Evolutionary conservation across 2,888 invertebrate species (phyloP), one percentile per base, ranked within the genome.

Genomic region (Helleia helle): DNA sequence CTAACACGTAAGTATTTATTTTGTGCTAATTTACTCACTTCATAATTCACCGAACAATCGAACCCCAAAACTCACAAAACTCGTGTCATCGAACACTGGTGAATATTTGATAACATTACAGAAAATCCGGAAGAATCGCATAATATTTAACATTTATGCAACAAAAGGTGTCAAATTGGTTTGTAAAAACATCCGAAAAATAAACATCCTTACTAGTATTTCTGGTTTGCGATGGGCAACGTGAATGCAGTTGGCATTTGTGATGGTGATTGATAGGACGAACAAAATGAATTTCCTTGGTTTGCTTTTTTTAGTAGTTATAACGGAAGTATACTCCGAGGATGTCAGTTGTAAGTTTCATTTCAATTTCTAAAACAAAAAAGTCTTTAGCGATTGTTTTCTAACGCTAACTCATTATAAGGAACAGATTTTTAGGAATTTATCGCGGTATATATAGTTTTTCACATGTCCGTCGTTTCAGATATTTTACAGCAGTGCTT

Each of bases 291-390:
- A 49, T 46, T 65, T 28, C 50, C 50, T 41, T 53, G 51, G 5
- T 27, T 77, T 1, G 25, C 73, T 41, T 59, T 70, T 38, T 48
- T 71, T 13, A 36, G 66, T 1, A 71, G 63, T 48, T 41, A 50
- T 64, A 28, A 25, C 71, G 14, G 64, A 60, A 0, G 54, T 62
- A 25, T 58, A 57, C 36, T 71, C 76, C 5, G 83, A 83, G 44
- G 83, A 83, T 40, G 73, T 80, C 2, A 83, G 79, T 54, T 83
- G 83, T 83, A 54, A 83, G 83, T 80, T 2, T 2, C n/a, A n/a
- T n/a, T n/a, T n/a, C n/a, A n/a, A n/a, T n/a, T n/a, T n/a, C n/a
- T n/a, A n/a, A n/a, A n/a, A n/a, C n/a, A n/a, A n/a, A n/a, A n/a
- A n/a, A n/a, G n/a, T n/a, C n/a, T n/a, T n/a, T n/a, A n/a, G n/a